phyloP scores from a whole-genome alignment of 2,113 vertebrate species.

The Asarcornis scutulata region DNA sequence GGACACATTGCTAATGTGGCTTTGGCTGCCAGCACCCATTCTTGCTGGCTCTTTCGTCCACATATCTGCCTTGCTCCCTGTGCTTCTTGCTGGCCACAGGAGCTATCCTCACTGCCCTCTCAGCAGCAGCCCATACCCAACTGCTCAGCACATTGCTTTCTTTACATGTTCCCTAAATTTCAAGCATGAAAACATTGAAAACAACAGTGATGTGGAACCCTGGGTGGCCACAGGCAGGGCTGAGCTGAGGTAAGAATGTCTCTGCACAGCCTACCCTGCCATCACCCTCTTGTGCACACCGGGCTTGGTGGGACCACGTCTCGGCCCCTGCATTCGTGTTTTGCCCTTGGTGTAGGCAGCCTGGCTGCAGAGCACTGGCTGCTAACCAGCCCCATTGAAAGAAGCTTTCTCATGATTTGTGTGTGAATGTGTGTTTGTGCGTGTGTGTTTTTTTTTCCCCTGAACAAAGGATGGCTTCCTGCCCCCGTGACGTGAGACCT shows the following conservation, averaged over 20 bases:
- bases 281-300: fast-evolving
- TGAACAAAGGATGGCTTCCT: background rate
- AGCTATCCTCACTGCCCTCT: background rate
- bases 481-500: background rate
- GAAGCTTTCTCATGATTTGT: no score
- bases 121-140: background rate
- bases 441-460: background rate
- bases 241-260: background rate
- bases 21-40: background rate
- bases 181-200: background rate
- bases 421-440: no score
- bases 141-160: background rate
- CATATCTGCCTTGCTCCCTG: background rate
- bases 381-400: background rate
- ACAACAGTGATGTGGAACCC: background rate
- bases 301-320: fast-evolving
- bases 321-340: fast-evolving
- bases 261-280: background rate
- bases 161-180: background rate
- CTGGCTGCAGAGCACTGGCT: background rate
- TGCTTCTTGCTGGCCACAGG: background rate
- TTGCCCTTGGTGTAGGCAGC: background rate
- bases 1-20: background rate
- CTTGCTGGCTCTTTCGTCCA: background rate
- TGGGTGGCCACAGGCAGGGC: background rate